Base-by-base conservation (phyloP, 2,888 invertebrate genomes). In the Calameuta idolon region DNA sequence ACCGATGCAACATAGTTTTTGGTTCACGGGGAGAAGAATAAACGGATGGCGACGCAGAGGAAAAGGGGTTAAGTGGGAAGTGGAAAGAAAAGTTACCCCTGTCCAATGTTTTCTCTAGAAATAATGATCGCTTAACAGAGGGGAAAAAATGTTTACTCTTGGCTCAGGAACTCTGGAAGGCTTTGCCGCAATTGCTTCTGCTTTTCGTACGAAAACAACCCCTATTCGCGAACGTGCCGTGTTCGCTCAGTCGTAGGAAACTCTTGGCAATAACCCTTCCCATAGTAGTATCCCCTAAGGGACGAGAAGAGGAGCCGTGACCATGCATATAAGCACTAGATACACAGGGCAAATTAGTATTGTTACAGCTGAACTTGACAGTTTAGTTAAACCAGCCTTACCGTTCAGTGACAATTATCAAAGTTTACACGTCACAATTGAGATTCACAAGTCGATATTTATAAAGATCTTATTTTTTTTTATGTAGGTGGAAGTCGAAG, bases 401-500 rank as follows among this genome's bases (percentile, higher is more conserved):
- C 5, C 55, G 55, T 55, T 55, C 55, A 23, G 55, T 55, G 55
- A 55, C 55, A 23, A 23, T 55, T 23, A 23, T 55, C 55, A 23
- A 55, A 55, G 55, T 55, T 55, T 55, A 55, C 23, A 23, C 23
- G 9, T 55, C 9, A 55, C 55, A 23, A 55, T 23, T 23, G 9
- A 55, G 9, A 23, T 9, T 23, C 23, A 15, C 9, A 23, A 55
- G 9, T 55, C 9, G 9, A 55, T 23, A 5, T 23, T 55, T 55
- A 23, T 23, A 55, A 55, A 9, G n/a, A 23, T 0, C 0, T 55
- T 55, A 0, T 73, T 37, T 76, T 75, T 15, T 75, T 78, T 78
- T 35, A 88, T 86, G 75, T 85, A 91, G 91, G 84, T 89, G 80
- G 89, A 95, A 94, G 94, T 96, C 85, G 95, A 95, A 91, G 94